phyloP scores from a whole-genome alignment of 2,888 invertebrate genomes.

The Nymphalis c-album region DNA sequence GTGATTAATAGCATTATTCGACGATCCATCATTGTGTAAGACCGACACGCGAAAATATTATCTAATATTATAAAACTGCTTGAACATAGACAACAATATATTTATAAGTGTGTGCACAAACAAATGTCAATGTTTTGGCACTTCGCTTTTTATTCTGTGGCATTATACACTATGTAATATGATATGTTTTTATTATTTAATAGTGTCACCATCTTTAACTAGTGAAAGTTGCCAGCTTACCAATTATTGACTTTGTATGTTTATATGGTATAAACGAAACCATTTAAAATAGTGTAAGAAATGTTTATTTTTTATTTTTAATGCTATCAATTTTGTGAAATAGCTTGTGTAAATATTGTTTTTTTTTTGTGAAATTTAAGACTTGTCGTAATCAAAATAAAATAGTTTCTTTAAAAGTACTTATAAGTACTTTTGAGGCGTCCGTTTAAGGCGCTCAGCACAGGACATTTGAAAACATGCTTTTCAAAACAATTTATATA shows the following conservation, averaged over 20 bases:
- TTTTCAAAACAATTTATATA: too few species aligned
- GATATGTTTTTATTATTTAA: slow-evolving; percentile 1
- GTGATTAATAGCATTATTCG: slow-evolving; percentile 44
- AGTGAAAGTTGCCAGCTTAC: neutral
- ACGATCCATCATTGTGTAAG: slow-evolving; percentile 48
- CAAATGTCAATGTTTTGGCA: neutral
- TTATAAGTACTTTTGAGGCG: too few species aligned
- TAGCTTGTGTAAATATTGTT: too few species aligned
- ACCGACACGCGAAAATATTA: slow-evolving; percentile 48
- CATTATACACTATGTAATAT: neutral
- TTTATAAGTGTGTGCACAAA: neutral
- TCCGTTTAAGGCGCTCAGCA: too few species aligned
- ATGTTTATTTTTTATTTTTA: too few species aligned
- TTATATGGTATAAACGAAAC: too few species aligned
- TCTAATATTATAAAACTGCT: slow-evolving; percentile 20
- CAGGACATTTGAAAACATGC: too few species aligned
- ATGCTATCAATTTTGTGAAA: too few species aligned
- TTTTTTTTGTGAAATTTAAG: too few species aligned
- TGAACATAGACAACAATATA: slow-evolving; percentile 11
- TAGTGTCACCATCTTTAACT: neutral
- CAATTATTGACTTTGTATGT: neutral
- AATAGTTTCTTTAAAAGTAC: too few species aligned
- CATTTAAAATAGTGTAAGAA: too few species aligned
- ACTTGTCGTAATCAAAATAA: too few species aligned
- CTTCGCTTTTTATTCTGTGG: neutral